These are phyloP conservation scores for Athrips mouffetella DNA, from an alignment of 2,888 invertebrate species.

Conservation along the genomic window DNA sequence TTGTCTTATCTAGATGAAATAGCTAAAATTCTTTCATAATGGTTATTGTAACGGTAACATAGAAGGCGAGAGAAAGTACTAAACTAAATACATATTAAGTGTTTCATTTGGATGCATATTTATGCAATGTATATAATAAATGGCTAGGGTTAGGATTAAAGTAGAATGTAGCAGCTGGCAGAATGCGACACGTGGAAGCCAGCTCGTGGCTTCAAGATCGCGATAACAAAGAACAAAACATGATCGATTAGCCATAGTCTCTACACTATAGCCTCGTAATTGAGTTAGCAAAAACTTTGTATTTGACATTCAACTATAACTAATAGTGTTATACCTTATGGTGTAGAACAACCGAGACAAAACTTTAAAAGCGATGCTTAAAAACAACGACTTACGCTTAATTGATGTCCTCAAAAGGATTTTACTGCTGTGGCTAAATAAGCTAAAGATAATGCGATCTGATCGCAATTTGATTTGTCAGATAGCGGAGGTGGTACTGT, in stretches of 20 bases:
- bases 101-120: constrained; percentile 27
- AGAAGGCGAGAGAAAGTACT: constrained; percentile 13
- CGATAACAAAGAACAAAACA: constrained; percentile 52
- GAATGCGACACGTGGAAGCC: constrained; percentile 51
- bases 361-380: constrained; percentile 34
- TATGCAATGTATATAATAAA: constrained; percentile 36
- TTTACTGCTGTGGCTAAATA: constrained; percentile 25
- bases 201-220: constrained; percentile 37
- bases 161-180: constrained; percentile 22
- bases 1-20: not conserved
- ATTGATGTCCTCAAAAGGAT: constrained; percentile 34
- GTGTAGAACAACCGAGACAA: constrained; percentile 9
- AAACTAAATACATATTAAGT: constrained; percentile 14
- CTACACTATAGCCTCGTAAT: constrained; percentile 15
- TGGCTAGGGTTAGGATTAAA: not conserved
- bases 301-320: constrained; percentile 16
- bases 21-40: not conserved
- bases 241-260: constrained; percentile 51
- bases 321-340: constrained; percentile 10
- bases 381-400: constrained; percentile 32
- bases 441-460: constrained; percentile 29
- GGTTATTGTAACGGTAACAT: not conserved
- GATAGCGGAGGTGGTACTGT: constrained; percentile 54
- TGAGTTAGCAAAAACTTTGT: constrained; percentile 19
- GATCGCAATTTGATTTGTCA: constrained; percentile 37